A percentile compares a stretch with the other conserved stretches of the same genome.
phyloP scores from a whole-genome alignment of 2,888 invertebrate genomes.

The Drosophila antonietae region DNA sequence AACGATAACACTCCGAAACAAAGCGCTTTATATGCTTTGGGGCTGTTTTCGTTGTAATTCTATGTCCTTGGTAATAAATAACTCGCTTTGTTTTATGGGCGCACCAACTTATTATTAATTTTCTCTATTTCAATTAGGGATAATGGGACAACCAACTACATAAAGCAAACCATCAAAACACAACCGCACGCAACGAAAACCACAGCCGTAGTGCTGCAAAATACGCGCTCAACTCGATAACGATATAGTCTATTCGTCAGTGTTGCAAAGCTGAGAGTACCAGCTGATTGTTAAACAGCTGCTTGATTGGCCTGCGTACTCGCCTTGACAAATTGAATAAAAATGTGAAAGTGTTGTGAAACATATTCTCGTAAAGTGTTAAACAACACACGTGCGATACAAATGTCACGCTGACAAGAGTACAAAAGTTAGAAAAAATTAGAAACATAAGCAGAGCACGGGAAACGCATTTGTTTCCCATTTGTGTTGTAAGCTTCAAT shows the following conservation, averaged over 20 bases:
- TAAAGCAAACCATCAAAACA: slow-evolving; percentile 56
- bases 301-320: slow-evolving; percentile 16
- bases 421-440: slow-evolving; percentile 50
- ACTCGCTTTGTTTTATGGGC: slow-evolving; percentile 14
- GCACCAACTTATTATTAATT: slow-evolving; percentile 29
- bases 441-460: slow-evolving; percentile 52
- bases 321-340: not conserved
- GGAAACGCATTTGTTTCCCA: slow-evolving; percentile 44
- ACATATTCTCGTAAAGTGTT: slow-evolving; percentile 32
- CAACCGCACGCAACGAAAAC: slow-evolving; percentile 57
- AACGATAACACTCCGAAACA: slow-evolving; percentile 24
- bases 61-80: slow-evolving; percentile 2
- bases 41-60: slow-evolving; percentile 8
- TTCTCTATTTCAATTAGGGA: slow-evolving; percentile 40
- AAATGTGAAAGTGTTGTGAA: slow-evolving; percentile 37
- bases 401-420: slow-evolving; percentile 60
- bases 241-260: slow-evolving; percentile 21
- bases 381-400: slow-evolving; percentile 56
- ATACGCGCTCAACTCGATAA: slow-evolving; percentile 29
- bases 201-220: slow-evolving; percentile 56
- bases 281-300: slow-evolving; percentile 40
- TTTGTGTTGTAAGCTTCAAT: slow-evolving; percentile 51
- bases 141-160: slow-evolving; percentile 38
- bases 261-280: slow-evolving; percentile 15
- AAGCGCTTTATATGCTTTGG: slow-evolving; percentile 7